phyloP scores from a whole-genome alignment of 2,113 vertebrate species.

The Gallinago paraguaiae region DNA sequence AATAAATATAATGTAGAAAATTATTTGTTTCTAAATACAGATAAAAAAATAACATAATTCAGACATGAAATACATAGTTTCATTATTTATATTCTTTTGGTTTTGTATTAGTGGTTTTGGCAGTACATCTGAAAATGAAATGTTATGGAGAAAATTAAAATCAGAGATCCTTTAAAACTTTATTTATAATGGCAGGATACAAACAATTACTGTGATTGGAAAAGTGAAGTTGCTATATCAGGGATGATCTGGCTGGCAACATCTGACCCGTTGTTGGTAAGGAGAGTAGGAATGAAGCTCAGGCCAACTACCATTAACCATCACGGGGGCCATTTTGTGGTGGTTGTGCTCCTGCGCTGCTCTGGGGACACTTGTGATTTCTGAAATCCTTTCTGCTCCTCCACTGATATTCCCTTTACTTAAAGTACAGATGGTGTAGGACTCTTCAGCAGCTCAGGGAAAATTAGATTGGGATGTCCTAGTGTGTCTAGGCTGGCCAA shows the following conservation, averaged over 20 bases:
- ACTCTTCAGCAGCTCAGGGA: not conserved
- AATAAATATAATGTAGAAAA: not conserved
- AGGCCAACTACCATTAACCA: not conserved
- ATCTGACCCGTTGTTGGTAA: not conserved
- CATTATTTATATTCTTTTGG: not conserved
- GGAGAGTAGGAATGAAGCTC: not conserved
- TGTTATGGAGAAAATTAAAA: constrained; percentile 9
- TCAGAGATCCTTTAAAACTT: not conserved
- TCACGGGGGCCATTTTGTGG: not conserved
- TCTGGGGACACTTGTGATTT: not conserved
- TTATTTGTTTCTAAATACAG: not conserved
- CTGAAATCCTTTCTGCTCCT: not conserved
- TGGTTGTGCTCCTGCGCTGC: not conserved
- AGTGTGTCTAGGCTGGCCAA: accelerated
- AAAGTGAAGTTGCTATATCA: not conserved
- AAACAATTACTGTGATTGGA: not conserved
- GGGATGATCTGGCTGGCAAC: not conserved
- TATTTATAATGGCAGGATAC: not conserved
- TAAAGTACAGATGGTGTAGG: not conserved
- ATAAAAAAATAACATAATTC: not conserved
- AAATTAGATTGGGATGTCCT: not conserved
- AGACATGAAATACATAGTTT: not conserved
- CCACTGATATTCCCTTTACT: not conserved
- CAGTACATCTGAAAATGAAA: constrained; percentile 33
- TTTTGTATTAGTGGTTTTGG: constrained; percentile 37